Evolutionary conservation across 2,797 vertebrate species (phyloP).

Genomic region (Arvicola amphibius): DNA sequence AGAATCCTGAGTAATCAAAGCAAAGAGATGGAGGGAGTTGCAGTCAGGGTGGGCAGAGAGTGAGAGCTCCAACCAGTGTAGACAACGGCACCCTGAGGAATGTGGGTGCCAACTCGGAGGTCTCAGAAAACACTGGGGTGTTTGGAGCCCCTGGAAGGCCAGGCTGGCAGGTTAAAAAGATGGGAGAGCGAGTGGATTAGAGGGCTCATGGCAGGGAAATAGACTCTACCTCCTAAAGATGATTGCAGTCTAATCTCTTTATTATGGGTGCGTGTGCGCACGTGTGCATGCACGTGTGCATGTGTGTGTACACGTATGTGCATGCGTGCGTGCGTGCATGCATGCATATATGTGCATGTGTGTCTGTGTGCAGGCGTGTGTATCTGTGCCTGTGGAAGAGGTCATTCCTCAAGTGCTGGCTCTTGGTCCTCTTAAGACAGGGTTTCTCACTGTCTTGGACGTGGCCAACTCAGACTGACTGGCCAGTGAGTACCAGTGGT

Average conservation of each 20-base stretch:
- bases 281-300: neutral
- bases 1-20: neutral
- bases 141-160: neutral
- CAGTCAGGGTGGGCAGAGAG: no score
- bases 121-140: neutral
- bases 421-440: neutral
- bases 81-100: neutral
- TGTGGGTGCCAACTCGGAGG: neutral
- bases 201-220: neutral
- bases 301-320: no score
- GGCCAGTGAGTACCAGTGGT: neutral
- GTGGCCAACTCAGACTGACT: neutral
- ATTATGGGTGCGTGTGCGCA: neutral
- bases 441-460: neutral
- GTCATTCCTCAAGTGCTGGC: neutral
- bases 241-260: neutral
- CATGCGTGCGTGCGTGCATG: neutral
- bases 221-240: neutral
- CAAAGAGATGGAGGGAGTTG: neutral
- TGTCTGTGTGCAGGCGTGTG: no score
- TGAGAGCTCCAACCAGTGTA: neutral
- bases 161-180: neutral
- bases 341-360: no score
- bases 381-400: neutral
- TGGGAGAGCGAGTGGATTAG: neutral